Evolutionary conservation across 2,113 vertebrate species (phyloP).

Genomic region (Cryptotis parvus): DNA sequence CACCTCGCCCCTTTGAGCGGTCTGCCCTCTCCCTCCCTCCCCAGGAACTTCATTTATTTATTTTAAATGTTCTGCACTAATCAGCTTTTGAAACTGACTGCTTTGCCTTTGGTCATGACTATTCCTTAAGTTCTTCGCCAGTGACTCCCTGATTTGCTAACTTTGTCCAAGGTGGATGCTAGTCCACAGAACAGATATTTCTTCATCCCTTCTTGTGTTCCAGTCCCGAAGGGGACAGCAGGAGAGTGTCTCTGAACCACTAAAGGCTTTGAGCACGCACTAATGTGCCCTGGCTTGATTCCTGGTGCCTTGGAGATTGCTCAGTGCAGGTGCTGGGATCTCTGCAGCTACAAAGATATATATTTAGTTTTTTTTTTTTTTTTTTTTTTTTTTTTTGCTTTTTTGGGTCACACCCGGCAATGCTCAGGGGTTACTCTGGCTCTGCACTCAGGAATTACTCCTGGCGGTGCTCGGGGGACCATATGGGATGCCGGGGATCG

Average conservation of each 20-base stretch:
- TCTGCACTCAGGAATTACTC: too few relatives aligned
- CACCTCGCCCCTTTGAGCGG: background rate
- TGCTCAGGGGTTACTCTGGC: too few relatives aligned
- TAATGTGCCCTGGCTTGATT: too few relatives aligned
- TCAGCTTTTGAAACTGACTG: background rate
- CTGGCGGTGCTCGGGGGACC: too few relatives aligned
- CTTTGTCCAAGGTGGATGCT: background rate
- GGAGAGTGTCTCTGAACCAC: conserved; percentile 26
- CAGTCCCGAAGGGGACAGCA: background rate
- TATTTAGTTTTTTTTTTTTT: too few relatives aligned
- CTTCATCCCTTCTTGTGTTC: background rate
- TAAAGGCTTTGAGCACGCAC: conserved; percentile 37
- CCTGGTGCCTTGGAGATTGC: too few relatives aligned
- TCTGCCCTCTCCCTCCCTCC: too few relatives aligned
- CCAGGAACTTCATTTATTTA: background rate
- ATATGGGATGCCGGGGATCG: too few relatives aligned
- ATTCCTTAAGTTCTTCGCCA: background rate
- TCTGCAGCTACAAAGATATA: too few relatives aligned
- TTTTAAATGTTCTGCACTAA: background rate
- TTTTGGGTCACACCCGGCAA: too few relatives aligned
- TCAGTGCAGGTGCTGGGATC: too few relatives aligned
- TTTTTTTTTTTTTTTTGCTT: too few relatives aligned
- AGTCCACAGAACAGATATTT: background rate
- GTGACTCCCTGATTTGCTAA: background rate
- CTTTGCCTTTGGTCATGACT: background rate